A percentile compares a stretch with the other conserved stretches of the same genome.
Conservation (phyloP, 2,888 invertebrate species). For the Drosophila pseudotalamancana region DNA sequence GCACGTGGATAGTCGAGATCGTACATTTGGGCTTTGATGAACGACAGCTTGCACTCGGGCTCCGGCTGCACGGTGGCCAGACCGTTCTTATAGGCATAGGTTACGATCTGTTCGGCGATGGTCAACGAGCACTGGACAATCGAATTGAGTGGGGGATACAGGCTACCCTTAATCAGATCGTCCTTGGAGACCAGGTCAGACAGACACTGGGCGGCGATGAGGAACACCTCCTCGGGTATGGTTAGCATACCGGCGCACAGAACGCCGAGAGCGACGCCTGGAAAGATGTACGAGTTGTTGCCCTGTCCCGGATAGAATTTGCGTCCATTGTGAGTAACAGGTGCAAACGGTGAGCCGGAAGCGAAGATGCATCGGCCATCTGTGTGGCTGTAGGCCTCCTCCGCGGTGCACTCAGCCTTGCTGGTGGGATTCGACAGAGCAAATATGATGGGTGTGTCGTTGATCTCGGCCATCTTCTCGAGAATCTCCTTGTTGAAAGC, state of each 20-base stretch:
- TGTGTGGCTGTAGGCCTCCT: constrained; percentile 95
- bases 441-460: constrained; percentile 96
- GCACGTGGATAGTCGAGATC: constrained; percentile 89
- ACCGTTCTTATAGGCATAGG: constrained; percentile 92
- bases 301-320: constrained; percentile 97
- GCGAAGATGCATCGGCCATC: constrained; percentile 97
- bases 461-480: constrained; percentile 92
- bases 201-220: constrained; percentile 94
- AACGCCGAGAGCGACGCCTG: constrained; percentile 96
- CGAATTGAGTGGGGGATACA: constrained; percentile 94
- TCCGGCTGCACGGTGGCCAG: constrained; percentile 92
- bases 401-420: constrained; percentile 99
- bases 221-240: constrained; percentile 96
- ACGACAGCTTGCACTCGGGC: constrained; percentile 89
- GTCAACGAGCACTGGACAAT: constrained; percentile 94
- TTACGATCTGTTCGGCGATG: constrained; percentile 92
- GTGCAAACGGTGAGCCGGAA: constrained; percentile 97
- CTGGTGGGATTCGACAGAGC: constrained; percentile 99
- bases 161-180: constrained; percentile 92
- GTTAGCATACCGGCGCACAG: constrained; percentile 94
- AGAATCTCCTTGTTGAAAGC: constrained; percentile 97
- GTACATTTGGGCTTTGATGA: constrained; percentile 93
- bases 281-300: constrained; percentile 99
- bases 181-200: constrained; percentile 92
- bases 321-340: constrained; percentile 92